Percentiles rank a stretch among this genome's conserved stretches.
Evolutionary conservation across 2,797 vertebrate species (phyloP).

Genomic region (Parauchenoglanis ngamensis): DNA sequence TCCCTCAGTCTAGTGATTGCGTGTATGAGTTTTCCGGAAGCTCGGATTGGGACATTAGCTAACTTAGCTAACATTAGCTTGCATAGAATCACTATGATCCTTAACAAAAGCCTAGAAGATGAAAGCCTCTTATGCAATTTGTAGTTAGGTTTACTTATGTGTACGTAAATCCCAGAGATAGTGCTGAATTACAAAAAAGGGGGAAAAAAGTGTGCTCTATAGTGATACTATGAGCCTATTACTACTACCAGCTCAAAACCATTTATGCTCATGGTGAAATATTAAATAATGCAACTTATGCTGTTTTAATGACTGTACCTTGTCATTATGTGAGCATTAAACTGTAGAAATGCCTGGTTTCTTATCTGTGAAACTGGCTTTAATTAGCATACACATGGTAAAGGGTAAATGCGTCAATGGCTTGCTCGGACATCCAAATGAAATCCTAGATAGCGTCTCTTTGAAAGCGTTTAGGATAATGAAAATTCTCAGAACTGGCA

Average conservation of each 20-base stretch:
- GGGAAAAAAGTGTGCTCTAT: background rate
- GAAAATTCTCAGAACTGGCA: slow-evolving; percentile 26
- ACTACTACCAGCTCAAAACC: no score
- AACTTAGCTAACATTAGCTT: background rate
- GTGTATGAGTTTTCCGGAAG: background rate
- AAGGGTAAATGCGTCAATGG: slow-evolving; percentile 23
- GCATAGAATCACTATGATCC: background rate
- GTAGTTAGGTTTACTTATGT: background rate
- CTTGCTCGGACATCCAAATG: slow-evolving; percentile 28
- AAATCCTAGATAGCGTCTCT: background rate
- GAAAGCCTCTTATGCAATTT: background rate
- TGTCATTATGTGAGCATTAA: background rate
- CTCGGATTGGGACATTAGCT: background rate
- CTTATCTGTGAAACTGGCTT: background rate
- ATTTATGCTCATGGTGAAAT: background rate
- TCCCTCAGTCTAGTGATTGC: background rate
- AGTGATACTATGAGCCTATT: background rate
- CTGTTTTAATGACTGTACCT: background rate
- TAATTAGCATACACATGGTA: slow-evolving; percentile 19
- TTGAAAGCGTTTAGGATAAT: background rate
- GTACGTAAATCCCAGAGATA: background rate
- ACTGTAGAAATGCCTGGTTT: background rate
- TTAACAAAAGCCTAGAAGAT: background rate
- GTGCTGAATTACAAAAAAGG: background rate
- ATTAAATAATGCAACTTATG: background rate